Conservation (phyloP, 2,797 vertebrate species). For the Lepus townsendii region DNA sequence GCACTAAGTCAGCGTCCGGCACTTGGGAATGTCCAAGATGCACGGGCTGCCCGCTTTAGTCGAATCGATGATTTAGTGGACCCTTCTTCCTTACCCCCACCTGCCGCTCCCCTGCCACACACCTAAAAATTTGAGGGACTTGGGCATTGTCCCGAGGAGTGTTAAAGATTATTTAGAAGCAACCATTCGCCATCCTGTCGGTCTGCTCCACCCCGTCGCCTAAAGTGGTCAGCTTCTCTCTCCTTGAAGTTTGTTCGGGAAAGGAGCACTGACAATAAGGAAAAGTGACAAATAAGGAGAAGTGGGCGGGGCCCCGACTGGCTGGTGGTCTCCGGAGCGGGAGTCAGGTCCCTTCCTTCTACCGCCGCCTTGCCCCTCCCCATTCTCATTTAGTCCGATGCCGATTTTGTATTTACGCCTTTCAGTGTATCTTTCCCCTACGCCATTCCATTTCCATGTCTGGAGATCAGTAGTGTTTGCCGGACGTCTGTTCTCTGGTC, state of each 20-base stretch:
- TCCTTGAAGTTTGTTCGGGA: constrained; percentile 35
- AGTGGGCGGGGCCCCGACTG: constrained; percentile 20
- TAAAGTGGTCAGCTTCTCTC: not conserved
- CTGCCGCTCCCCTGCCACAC: not conserved
- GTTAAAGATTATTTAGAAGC: constrained; percentile 18
- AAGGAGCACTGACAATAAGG: not conserved
- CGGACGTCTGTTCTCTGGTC: constrained; percentile 30
- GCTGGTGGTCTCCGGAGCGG: not conserved
- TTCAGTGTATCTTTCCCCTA: constrained; percentile 17
- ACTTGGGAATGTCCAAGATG: not conserved
- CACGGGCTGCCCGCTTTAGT: not conserved
- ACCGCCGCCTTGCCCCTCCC: not conserved
- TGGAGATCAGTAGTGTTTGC: constrained; percentile 14
- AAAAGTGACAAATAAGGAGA: constrained; percentile 58
- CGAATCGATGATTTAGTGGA: not conserved
- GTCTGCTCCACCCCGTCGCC: constrained; percentile 3
- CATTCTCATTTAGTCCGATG: constrained; percentile 18
- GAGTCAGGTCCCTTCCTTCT: not conserved
- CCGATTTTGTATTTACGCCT: constrained; percentile 7
- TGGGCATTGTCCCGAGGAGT: not conserved
- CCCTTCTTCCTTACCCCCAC: constrained; percentile 5
- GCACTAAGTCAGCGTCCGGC: not conserved
- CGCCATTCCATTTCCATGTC: constrained; percentile 1
- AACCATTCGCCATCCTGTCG: constrained; percentile 42
- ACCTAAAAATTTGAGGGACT: not conserved